Percentiles rank a stretch among this genome's conserved stretches.
Evolutionary conservation across 2,888 invertebrate species (phyloP).

Genomic region (Dorcus hopei): DNA sequence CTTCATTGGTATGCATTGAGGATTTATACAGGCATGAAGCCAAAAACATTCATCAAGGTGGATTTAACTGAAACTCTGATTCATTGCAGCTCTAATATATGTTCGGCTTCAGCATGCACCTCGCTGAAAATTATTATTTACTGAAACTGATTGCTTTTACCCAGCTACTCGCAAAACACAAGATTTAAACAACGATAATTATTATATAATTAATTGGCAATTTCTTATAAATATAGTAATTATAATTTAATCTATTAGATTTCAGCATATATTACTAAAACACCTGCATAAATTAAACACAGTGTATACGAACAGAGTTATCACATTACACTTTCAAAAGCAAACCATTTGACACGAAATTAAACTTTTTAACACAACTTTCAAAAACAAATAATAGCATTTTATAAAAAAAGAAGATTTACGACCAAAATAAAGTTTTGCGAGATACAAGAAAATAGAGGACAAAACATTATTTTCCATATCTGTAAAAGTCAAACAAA

Average conservation of each 20-base stretch:
- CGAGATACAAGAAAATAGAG: no score
- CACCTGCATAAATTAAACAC: neutral
- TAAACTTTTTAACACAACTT: no score
- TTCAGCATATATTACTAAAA: neutral
- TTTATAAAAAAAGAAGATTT: no score
- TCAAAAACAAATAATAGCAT: no score
- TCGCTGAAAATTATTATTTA: conserved; percentile 48
- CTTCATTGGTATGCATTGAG: conserved; percentile 54
- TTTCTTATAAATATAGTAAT: no score
- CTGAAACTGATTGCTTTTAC: conserved; percentile 43
- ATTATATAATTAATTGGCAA: conserved; percentile 3
- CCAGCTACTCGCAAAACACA: conserved; percentile 14
- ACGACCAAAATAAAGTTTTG: no score
- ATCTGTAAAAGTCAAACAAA: no score
- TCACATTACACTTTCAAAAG: neutral
- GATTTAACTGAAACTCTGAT: conserved; percentile 54
- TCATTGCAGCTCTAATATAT: conserved; percentile 52
- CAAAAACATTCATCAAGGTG: conserved; percentile 55
- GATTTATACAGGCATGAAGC: conserved; percentile 53
- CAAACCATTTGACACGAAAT: neutral
- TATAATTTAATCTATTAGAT: neutral
- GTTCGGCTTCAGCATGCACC: conserved; percentile 44
- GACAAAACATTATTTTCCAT: no score
- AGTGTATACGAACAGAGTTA: neutral
- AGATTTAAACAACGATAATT: conserved; percentile 10